Percentiles rank a stretch among this genome's conserved stretches.
phyloP scores from a whole-genome alignment of 2,888 invertebrate species.

The Unio delphinus region DNA sequence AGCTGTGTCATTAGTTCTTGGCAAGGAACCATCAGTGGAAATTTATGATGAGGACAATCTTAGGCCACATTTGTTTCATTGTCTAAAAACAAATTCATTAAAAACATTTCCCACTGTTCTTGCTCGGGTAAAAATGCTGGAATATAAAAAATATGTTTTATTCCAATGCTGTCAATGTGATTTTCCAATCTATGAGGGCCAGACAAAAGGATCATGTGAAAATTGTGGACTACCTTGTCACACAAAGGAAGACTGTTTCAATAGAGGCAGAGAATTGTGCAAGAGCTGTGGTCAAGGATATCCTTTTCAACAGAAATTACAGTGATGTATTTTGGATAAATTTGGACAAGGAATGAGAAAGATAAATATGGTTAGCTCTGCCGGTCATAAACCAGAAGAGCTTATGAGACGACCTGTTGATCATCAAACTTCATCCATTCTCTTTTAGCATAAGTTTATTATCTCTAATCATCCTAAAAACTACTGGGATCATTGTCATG shows the following conservation, averaged over 20 bases:
- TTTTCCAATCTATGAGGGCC: background rate
- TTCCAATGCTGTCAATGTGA: constrained; percentile 6
- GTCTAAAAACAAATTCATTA: constrained; percentile 14
- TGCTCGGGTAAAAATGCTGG: constrained; percentile 1
- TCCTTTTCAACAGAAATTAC: too few relatives aligned
- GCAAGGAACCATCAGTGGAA: constrained; percentile 31
- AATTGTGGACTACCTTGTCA: background rate
- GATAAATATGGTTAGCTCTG: too few relatives aligned
- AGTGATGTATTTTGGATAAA: too few relatives aligned
- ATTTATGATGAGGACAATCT: constrained; percentile 22
- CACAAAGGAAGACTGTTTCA: background rate
- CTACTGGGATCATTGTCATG: too few relatives aligned
- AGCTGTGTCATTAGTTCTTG: constrained; percentile 24
- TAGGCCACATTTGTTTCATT: constrained; percentile 22
- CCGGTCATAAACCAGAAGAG: too few relatives aligned
- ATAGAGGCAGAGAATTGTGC: too few relatives aligned
- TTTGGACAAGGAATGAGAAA: too few relatives aligned
- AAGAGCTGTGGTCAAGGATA: too few relatives aligned
- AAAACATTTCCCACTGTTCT: constrained; percentile 18
- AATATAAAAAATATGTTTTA: constrained; percentile 3
- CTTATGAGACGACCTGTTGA: too few relatives aligned
- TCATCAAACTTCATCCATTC: too few relatives aligned
- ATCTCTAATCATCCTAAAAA: too few relatives aligned
- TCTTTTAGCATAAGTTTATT: too few relatives aligned
- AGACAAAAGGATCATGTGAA: background rate